Evolutionary conservation across 2,113 vertebrate species (phyloP), one percentile per base, ranked within the genome.

Genomic region (Bujurquina vittata): DNA sequence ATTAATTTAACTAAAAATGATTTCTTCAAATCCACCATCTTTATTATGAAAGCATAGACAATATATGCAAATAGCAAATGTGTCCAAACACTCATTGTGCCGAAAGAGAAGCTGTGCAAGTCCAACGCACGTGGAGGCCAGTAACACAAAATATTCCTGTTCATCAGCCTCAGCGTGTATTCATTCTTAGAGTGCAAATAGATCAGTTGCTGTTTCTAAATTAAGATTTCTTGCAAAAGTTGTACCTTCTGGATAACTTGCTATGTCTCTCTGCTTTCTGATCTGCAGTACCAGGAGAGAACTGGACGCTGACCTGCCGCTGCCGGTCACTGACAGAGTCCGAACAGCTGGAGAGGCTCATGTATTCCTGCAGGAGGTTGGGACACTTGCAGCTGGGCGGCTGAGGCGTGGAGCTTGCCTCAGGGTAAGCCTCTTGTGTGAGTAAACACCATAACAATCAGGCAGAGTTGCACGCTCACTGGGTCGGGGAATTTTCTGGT

Each of bases 401-500:
- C 40, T 6, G 90, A 88, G 83, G 88, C 80, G 79, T 75, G 77
- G 80, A 58, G 62, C 59, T 84, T 4, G 69, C 83, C 88, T 85
- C 56, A 11, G 79, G 88, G 79, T 54, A 37, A 69, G 54, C 74
- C 80, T 88, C 87, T 86, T 57, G 73, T 85, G 90, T 93, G 89
- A 93, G 83, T 88, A 94, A 91, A 93, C 85, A 87, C 72, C 83
- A 84, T 79, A 84, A 89, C 77, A 83, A 74, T 91, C 88, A 91
- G 89, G 81, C 79, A 63, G 86, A 88, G 85, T 82, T 82, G 76
- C 78, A 80, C 80, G 23, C 88, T 90, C 49, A 33, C 57, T 6
- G 52, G 61, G 79, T 85, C 52, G 52, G 91, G 88, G 74, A 81
- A 79, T 89, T 87, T 87, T 87, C 82, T 82, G 73, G 43, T 86